These are phyloP conservation scores for Sanderia malayensis DNA, from an alignment of 30 jellyfish, hydroid and myxozoan genomes.

Conservation along the genomic window DNA sequence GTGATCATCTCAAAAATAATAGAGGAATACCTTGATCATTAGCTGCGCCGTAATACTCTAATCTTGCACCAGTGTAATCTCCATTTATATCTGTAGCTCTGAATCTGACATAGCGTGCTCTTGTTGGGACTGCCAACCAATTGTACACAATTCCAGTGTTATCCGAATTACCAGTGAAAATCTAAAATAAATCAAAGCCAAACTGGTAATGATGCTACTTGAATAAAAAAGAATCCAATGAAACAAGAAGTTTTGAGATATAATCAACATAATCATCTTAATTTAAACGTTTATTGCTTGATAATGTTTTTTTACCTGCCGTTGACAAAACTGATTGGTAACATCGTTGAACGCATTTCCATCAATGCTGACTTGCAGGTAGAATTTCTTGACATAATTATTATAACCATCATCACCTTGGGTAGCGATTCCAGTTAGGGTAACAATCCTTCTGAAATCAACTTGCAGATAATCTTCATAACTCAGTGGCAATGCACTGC, in stretches of 20 bases:
- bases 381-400: constrained; percentile 8
- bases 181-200: too few species aligned
- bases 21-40: not conserved
- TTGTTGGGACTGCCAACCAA: constrained; percentile 27
- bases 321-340: not conserved
- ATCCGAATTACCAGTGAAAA: constrained; percentile 27
- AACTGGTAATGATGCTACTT: too few species aligned
- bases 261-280: too few species aligned
- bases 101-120: constrained; percentile 22
- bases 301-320: too few species aligned
- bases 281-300: too few species aligned
- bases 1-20: too few species aligned
- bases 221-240: too few species aligned
- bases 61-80: constrained; percentile 20
- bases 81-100: constrained; percentile 27
- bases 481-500: constrained; percentile 29
- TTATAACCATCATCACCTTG: constrained; percentile 35
- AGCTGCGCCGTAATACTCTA: constrained; percentile 16
- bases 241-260: too few species aligned
- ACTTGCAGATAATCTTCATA: constrained; percentile 38
- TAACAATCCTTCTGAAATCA: constrained; percentile 35
- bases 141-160: constrained; percentile 24
- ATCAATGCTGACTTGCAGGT: constrained; percentile 15
- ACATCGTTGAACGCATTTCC: not conserved
- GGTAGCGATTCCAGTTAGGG: constrained; percentile 42